These are phyloP conservation scores for Ceratina australensis DNA, from an alignment of 1,140 invertebrate species.

Conservation along the genomic window DNA sequence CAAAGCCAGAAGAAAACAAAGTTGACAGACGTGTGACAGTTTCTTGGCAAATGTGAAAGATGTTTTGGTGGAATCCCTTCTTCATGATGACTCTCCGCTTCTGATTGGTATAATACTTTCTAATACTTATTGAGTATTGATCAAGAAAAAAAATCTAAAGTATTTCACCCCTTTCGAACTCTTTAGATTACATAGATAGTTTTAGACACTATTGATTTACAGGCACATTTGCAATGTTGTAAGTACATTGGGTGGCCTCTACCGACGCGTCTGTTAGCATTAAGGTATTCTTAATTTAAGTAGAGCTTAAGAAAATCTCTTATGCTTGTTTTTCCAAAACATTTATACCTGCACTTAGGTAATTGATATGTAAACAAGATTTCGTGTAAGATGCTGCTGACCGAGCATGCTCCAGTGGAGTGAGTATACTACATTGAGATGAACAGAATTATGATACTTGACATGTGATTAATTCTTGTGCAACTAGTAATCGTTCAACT, in stretches of 20 bases:
- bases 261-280: conserved; percentile 64
- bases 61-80: conserved; percentile 70
- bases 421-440: conserved; percentile 73
- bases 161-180: conserved; percentile 64
- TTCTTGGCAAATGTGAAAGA: conserved; percentile 69
- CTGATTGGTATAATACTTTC: conserved; percentile 74
- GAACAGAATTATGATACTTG: conserved; percentile 64
- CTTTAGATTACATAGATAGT: conserved; percentile 59
- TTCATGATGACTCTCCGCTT: conserved; percentile 73
- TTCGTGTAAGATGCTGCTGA: conserved; percentile 71
- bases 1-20: conserved; percentile 68
- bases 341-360: conserved; percentile 74
- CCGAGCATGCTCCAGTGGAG: conserved; percentile 71
- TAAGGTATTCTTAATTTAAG: conserved; percentile 62
- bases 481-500: conserved; percentile 69
- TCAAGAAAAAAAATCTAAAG: conserved; percentile 63
- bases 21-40: conserved; percentile 68
- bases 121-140: conserved; percentile 68
- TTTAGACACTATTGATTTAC: conserved; percentile 66
- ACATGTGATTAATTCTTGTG: conserved; percentile 66
- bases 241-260: conserved; percentile 76
- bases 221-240: conserved; percentile 77
- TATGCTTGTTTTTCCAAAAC: conserved; percentile 66
- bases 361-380: conserved; percentile 75
- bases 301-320: conserved; percentile 65